Evolutionary conservation across 2,113 vertebrate genomes (phyloP).

Genomic region (Aepyceros melampus): DNA sequence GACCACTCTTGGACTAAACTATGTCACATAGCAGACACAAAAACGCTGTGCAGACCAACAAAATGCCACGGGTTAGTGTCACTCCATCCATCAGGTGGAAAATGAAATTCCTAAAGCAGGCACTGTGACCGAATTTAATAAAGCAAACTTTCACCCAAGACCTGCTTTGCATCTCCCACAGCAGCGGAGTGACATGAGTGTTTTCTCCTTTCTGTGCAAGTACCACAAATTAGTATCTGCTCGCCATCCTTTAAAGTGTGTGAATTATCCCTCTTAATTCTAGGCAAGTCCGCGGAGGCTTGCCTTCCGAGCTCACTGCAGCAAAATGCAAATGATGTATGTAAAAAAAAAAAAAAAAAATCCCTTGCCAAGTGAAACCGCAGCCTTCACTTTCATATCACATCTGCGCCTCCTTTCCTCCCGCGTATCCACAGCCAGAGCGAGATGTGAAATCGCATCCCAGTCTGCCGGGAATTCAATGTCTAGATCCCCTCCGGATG

Average conservation of each 20-base stretch:
- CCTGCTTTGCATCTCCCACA: background rate
- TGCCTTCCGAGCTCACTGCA: background rate
- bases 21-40: background rate
- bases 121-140: background rate
- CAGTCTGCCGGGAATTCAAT: background rate
- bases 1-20: background rate
- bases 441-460: background rate
- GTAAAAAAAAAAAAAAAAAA: background rate
- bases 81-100: background rate
- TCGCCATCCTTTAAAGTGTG: background rate
- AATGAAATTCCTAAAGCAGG: background rate
- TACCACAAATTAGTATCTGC: background rate
- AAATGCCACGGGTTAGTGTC: background rate
- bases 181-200: background rate
- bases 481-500: background rate
- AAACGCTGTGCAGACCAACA: background rate
- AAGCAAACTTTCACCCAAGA: background rate
- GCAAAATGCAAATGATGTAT: background rate
- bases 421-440: background rate
- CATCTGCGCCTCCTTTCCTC: background rate
- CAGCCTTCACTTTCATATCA: background rate
- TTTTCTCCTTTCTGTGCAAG: background rate
- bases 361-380: background rate
- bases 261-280: background rate
- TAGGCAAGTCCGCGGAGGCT: background rate